phyloP scores from a whole-genome alignment of 2,113 vertebrate species.

The Hystrix brachyura region DNA sequence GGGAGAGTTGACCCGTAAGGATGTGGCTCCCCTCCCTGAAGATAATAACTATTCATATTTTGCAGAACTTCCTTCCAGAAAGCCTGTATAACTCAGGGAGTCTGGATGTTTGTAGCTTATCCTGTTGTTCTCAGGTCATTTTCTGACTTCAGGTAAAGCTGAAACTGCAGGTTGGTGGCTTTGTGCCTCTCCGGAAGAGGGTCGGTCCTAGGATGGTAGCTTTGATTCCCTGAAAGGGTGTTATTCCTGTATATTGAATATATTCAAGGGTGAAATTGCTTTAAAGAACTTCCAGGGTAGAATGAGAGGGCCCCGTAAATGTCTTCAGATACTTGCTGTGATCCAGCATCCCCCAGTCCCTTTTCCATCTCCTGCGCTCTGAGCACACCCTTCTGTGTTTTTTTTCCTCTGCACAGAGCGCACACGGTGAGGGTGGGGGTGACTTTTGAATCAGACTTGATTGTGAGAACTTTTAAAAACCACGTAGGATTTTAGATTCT shows the following conservation, averaged over 20 bases:
- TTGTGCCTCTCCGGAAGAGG: not conserved
- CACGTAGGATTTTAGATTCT: not conserved
- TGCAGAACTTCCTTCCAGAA: not conserved
- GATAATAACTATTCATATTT: not conserved
- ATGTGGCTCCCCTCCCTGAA: not conserved
- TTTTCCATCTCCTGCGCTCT: not conserved
- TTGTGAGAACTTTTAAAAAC: not conserved
- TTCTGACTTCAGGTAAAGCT: not conserved
- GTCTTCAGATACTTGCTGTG: not conserved
- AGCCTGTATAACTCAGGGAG: not conserved
- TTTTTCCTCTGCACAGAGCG: not conserved
- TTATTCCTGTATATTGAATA: not conserved
- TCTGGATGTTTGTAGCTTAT: not conserved
- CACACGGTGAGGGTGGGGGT: not conserved
- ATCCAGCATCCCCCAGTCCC: not conserved
- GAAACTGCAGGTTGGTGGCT: too few species aligned
- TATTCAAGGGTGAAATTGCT: not conserved
- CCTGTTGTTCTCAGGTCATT: not conserved
- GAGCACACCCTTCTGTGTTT: not conserved
- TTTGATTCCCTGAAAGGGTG: not conserved
- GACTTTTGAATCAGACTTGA: not conserved
- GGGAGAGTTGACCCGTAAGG: not conserved
- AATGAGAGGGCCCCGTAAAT: not conserved
- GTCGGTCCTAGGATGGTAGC: not conserved
- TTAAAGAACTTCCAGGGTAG: not conserved